Evolutionary conservation across 2,888 invertebrate genomes (phyloP).

Genomic region (Phyllotreta cruciferae): DNA sequence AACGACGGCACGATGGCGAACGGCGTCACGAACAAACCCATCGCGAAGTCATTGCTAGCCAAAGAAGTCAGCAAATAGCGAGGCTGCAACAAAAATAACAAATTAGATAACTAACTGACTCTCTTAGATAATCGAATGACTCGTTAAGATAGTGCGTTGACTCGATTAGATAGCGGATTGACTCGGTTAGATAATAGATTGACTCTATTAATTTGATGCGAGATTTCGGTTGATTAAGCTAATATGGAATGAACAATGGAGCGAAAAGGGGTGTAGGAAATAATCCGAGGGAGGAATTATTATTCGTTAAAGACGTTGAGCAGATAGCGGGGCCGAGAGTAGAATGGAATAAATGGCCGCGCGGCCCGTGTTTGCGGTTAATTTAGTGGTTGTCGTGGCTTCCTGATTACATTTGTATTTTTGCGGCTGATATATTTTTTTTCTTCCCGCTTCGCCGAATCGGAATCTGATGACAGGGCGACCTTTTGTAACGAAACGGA

Average conservation of each 20-base stretch:
- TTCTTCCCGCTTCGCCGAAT: constrained; percentile 9
- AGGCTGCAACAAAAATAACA: constrained; percentile 68
- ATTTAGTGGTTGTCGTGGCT: constrained; percentile 29
- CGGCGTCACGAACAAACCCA: constrained; percentile 85
- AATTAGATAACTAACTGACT: constrained; percentile 18
- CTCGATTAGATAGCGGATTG: too few species aligned
- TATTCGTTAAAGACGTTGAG: too few species aligned
- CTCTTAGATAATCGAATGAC: not conserved
- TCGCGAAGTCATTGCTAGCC: constrained; percentile 86
- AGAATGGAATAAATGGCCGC: constrained; percentile 21
- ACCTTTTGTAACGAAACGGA: not conserved
- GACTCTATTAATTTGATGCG: too few species aligned
- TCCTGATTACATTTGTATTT: constrained; percentile 37
- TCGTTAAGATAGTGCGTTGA: too few species aligned
- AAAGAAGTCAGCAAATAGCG: constrained; percentile 86
- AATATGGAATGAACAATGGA: too few species aligned
- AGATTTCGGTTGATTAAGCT: too few species aligned
- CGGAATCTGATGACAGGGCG: constrained; percentile 13
- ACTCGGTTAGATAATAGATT: too few species aligned
- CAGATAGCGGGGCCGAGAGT: too few species aligned
- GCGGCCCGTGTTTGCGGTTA: constrained; percentile 31
- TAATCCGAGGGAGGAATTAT: too few species aligned
- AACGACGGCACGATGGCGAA: constrained; percentile 84
- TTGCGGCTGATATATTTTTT: constrained; percentile 26
- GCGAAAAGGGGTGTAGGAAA: too few species aligned